phyloP scores from a whole-genome alignment of 2,113 vertebrate genomes.

The Seriola quinqueradiata region DNA sequence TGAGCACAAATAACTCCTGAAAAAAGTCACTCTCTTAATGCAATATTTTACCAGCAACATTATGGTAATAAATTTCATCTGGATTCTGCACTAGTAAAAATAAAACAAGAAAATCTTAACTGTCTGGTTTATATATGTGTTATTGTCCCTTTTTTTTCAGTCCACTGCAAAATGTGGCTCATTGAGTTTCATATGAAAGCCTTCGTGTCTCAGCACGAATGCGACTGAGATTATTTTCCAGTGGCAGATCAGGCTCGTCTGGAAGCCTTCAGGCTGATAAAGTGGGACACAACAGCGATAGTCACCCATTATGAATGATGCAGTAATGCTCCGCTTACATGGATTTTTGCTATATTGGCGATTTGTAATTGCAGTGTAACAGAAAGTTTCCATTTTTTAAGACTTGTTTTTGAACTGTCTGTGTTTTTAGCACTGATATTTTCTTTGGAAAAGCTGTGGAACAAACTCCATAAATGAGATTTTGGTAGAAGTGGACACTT shows the following conservation, averaged over 20 bases:
- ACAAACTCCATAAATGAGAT: neutral
- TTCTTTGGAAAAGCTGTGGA: neutral
- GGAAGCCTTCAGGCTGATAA: conserved; percentile 18
- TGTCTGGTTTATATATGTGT: neutral
- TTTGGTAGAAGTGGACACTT: too few species aligned
- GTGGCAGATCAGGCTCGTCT: neutral
- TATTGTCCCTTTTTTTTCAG: neutral
- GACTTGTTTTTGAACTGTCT: neutral
- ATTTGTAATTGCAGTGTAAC: conserved; percentile 12
- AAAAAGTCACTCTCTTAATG: neutral
- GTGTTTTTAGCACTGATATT: neutral
- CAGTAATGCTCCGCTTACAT: conserved; percentile 14
- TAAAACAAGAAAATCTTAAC: neutral
- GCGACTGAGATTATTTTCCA: conserved; percentile 20
- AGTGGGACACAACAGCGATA: neutral
- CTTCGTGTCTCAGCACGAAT: neutral
- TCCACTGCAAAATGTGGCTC: neutral
- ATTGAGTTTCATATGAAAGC: conserved; percentile 11
- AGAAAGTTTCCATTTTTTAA: neutral
- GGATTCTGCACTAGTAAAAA: neutral
- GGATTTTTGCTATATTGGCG: neutral
- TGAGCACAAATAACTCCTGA: conserved; percentile 10
- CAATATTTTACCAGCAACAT: neutral
- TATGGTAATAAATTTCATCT: neutral
- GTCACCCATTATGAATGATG: neutral